Base-by-base conservation (phyloP, 2,888 invertebrate species). In the Lasius platythorax region DNA sequence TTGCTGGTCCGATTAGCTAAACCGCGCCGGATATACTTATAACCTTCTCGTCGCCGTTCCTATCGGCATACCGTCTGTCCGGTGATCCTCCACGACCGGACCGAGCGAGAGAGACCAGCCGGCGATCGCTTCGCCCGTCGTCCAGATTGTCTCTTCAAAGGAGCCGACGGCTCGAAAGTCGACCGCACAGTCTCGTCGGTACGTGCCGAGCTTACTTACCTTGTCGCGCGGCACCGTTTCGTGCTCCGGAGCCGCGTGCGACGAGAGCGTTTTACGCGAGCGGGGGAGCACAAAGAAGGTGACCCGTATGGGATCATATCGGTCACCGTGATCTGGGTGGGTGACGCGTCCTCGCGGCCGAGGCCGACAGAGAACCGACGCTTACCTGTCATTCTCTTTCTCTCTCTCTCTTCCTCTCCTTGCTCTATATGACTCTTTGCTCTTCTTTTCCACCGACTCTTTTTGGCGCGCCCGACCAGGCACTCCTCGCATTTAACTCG, bases 291-390 rank as follows among this genome's bases (percentile, higher is more conserved):
- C 78, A 85, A 85, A 76, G 83, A 87, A 87, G 85, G 87, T 87
- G 89, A 85, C 89, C 89, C 84, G 85, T 89, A 87, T 68, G 84
- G 85, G 86, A 88, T 87, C 88, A 88, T 93, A 92, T 93, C 93
- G 88, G 86, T 87, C 88, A 88, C 86, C 87, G 87, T 85, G 89
- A 93, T 93, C 93, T 91, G 89, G 87, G 89, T 93, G 92, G 92
- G 92, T 93, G 92, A 92, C 93, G 89, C 82, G 82, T 81, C 63
- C 3, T 53, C 64, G 72, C 63, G 53, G 87, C 82, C 86, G 56
- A 68, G 53, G 87, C 82, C 86, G 56, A 68, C 56, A 23, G 37
- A 58, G 50, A 37, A 66, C 72, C 64, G 83, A 78, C 75, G 82
- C 79, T 50, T 83, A 86, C 75, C 11, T 58, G 37, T 73, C 81